Evolutionary conservation across 2,888 invertebrate species (phyloP).

Genomic region (Notodonta ziczac): DNA sequence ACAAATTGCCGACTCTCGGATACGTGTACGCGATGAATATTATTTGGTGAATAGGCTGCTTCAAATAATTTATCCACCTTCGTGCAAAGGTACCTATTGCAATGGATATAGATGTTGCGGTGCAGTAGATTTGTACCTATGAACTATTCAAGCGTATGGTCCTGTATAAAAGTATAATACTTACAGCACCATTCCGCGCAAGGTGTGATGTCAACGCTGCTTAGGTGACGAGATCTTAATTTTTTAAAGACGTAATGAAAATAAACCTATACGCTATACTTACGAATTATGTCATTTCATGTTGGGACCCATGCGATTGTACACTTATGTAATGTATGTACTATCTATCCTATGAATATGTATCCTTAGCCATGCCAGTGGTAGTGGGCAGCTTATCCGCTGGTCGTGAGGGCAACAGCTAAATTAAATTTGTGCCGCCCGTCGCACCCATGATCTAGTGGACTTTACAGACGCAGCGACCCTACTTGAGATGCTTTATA

Average conservation of each 20-base stretch:
- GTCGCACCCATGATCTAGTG: constrained; percentile 67
- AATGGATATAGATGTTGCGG: too few relatives aligned
- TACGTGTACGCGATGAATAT: constrained; percentile 2
- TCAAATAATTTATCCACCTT: not conserved
- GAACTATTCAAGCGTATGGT: too few relatives aligned
- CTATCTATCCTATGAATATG: not conserved
- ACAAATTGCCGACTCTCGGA: constrained; percentile 27
- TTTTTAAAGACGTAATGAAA: too few relatives aligned
- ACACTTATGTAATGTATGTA: not conserved
- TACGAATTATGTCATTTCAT: too few relatives aligned
- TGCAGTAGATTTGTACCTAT: too few relatives aligned
- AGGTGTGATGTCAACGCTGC: too few relatives aligned
- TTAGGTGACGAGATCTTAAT: too few relatives aligned
- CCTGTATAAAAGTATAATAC: too few relatives aligned
- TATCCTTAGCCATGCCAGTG: not conserved
- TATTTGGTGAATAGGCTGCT: not conserved
- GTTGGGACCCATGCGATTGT: too few relatives aligned
- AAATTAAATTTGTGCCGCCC: constrained; percentile 74
- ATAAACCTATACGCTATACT: too few relatives aligned
- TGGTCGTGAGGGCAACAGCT: constrained; percentile 47
- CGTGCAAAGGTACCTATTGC: too few relatives aligned
- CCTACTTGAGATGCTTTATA: constrained; percentile 37
- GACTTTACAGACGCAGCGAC: constrained; percentile 42
- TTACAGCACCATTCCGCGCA: too few relatives aligned
- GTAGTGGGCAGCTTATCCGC: constrained; percentile 40